A percentile compares a stretch with the other conserved stretches of the same genome.
Conservation (phyloP, 2,888 invertebrate genomes). For the Oscheius sp. region DNA sequence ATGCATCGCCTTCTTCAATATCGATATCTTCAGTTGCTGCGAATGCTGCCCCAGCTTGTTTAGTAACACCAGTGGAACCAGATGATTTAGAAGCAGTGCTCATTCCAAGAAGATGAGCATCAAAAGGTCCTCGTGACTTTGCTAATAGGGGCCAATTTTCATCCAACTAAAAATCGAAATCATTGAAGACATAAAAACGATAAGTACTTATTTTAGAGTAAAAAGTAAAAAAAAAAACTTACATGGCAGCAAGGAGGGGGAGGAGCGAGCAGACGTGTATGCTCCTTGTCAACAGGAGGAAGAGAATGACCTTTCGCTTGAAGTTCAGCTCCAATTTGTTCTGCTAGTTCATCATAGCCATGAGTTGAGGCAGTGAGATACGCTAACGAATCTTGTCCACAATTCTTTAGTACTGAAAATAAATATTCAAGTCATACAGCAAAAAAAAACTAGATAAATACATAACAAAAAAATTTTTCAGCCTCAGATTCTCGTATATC, state of each 20-base stretch:
- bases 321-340: constrained; percentile 74
- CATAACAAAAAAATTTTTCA: not conserved
- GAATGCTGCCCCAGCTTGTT: constrained; percentile 72
- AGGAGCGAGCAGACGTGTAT: constrained; percentile 83
- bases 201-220: no score
- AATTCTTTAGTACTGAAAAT: constrained; percentile 77
- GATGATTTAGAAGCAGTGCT: constrained; percentile 30
- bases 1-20: constrained; percentile 72
- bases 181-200: no score
- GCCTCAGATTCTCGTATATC: constrained; percentile 32
- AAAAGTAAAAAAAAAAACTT: not conserved
- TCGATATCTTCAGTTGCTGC: constrained; percentile 72
- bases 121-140: constrained; percentile 77
- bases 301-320: constrained; percentile 71
- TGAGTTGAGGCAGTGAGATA: constrained; percentile 94
- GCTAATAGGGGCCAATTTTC: constrained; percentile 96
- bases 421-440: not conserved
- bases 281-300: constrained; percentile 81
- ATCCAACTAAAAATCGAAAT: constrained; percentile 81
- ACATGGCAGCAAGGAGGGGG: constrained; percentile 79
- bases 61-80: constrained; percentile 41
- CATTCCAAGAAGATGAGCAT: constrained; percentile 62
- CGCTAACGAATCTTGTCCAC: constrained; percentile 77
- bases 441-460: not conserved
- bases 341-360: constrained; percentile 84